A percentile compares a stretch with the other conserved stretches of the same genome.
Evolutionary conservation across 2,113 vertebrate species (phyloP).

Genomic region (Eolophus roseicapilla): DNA sequence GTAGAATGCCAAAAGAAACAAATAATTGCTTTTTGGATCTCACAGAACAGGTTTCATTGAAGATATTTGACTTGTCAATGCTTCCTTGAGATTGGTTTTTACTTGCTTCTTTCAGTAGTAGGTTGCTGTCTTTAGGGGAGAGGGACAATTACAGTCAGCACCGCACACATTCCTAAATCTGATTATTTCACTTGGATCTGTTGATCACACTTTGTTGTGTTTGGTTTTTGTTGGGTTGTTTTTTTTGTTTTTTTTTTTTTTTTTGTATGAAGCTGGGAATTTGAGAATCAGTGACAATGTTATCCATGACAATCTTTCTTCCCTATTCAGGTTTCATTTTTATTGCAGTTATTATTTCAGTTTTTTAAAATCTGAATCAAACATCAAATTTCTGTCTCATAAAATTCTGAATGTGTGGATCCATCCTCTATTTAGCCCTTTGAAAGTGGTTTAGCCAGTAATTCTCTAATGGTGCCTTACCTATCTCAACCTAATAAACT

Average conservation of each 20-base stretch:
- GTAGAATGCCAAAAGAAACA: neutral
- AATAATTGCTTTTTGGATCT: neutral
- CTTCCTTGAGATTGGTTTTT: neutral
- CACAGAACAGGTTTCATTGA: neutral
- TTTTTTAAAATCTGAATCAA: neutral
- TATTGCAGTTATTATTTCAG: neutral
- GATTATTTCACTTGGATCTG: neutral
- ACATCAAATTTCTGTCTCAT: neutral
- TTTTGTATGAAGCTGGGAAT: neutral
- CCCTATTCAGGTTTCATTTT: neutral
- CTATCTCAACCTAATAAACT: neutral
- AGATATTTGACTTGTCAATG: neutral
- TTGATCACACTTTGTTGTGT: neutral
- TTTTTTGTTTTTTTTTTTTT: neutral
- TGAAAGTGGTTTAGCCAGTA: neutral
- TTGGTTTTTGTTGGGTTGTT: neutral
- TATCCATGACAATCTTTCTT: neutral
- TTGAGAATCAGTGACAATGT: neutral
- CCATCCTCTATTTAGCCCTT: neutral
- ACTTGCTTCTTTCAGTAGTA: neutral
- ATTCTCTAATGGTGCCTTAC: neutral
- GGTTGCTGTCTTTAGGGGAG: neutral
- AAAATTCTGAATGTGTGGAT: neutral
- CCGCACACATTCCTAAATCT: fast-evolving
- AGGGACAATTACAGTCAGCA: neutral